Evolutionary conservation across 2,797 vertebrate genomes (phyloP).

Genomic region (Danio aesculapii): DNA sequence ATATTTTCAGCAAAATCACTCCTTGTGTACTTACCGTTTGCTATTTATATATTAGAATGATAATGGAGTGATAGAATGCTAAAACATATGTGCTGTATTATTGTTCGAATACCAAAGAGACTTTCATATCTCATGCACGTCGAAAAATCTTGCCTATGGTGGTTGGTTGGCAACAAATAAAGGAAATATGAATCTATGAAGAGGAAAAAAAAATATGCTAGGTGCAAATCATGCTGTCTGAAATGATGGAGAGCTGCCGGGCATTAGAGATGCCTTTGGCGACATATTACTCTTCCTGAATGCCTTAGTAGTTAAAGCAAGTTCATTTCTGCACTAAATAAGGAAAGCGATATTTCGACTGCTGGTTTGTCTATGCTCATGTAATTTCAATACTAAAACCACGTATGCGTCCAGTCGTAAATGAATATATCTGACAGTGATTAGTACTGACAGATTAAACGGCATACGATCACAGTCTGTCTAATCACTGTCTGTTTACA

Average conservation of each 20-base stretch:
- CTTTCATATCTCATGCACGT: background rate
- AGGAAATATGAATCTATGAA: background rate
- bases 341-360: background rate
- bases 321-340: background rate
- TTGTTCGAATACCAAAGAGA: background rate
- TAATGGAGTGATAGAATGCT: background rate
- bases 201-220: background rate
- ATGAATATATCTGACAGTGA: constrained; percentile 15
- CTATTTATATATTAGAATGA: background rate
- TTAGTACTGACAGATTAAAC: constrained; percentile 36
- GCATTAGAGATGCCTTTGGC: constrained; percentile 6
- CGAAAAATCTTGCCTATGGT: background rate
- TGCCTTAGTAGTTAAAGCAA: background rate
- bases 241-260: constrained; percentile 10
- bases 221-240: background rate
- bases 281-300: background rate
- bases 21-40: background rate
- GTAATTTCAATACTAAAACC: constrained; percentile 24
- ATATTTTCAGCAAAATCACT: background rate
- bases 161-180: background rate
- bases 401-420: background rate
- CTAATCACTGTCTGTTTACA: constrained; percentile 33
- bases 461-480: constrained; percentile 40
- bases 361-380: constrained; percentile 3
- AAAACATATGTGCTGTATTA: background rate